phyloP scores from a whole-genome alignment of 2,797 vertebrate genomes.

The Alectoris magna region DNA sequence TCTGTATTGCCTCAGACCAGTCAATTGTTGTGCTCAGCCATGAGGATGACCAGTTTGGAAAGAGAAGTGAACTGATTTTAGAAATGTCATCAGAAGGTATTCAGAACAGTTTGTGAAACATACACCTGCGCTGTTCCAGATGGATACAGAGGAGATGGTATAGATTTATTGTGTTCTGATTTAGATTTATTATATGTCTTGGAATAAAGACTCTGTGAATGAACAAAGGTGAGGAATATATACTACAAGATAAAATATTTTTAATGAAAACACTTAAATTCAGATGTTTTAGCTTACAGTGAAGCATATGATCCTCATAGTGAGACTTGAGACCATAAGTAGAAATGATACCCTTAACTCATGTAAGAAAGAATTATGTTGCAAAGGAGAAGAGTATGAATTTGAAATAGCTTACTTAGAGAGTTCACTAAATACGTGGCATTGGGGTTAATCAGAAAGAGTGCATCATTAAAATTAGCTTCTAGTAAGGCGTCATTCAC shows the following conservation, averaged over 20 bases:
- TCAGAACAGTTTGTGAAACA: not conserved
- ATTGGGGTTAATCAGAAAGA: not conserved
- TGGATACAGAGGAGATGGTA: not conserved
- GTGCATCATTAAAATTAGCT: not conserved
- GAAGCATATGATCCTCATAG: constrained; percentile 1
- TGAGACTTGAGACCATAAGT: not conserved
- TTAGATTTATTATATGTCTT: not conserved
- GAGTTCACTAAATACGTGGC: not conserved
- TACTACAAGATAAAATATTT: not conserved
- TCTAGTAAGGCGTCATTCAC: not conserved
- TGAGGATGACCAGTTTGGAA: not conserved
- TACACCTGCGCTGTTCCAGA: not conserved
- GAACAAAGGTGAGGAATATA: not conserved
- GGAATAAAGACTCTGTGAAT: not conserved
- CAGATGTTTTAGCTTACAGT: not conserved
- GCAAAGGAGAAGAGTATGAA: not conserved
- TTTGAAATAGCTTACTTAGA: not conserved
- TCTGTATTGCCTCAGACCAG: not conserved
- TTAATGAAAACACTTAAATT: not conserved
- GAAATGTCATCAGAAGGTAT: not conserved
- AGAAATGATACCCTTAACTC: constrained; percentile 38
- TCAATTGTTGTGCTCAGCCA: not conserved
- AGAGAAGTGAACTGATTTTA: not conserved
- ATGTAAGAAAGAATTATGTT: not conserved
- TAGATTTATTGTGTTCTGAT: not conserved